These are phyloP conservation scores for Euphysa ruthae DNA, from an alignment of 30 jellyfish, hydroid and myxozoan species.

Conservation along the genomic window DNA sequence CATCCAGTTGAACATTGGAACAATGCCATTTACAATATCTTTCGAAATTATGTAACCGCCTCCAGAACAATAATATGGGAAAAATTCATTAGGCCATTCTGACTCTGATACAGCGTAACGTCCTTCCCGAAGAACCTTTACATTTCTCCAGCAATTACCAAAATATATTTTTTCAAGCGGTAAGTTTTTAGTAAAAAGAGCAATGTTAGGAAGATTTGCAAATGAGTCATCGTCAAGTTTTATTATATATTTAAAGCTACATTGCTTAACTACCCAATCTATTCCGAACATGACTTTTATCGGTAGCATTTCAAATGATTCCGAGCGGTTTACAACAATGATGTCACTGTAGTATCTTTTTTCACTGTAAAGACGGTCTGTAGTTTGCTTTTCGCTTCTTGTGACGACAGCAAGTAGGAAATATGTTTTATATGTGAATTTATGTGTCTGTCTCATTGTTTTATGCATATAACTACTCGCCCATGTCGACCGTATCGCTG, in stretches of 20 bases:
- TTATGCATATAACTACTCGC: too few species aligned
- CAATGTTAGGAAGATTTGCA: slow-evolving; percentile 7
- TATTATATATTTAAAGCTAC: not conserved
- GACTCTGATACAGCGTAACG: slow-evolving; percentile 25
- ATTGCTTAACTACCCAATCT: slow-evolving; percentile 4
- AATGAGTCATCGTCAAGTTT: slow-evolving; percentile 29
- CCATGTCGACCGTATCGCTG: too few species aligned
- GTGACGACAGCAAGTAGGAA: too few species aligned
- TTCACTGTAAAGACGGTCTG: too few species aligned
- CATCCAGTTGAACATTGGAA: slow-evolving; percentile 26
- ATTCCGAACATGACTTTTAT: slow-evolving; percentile 16
- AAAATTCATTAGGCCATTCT: slow-evolving; percentile 3
- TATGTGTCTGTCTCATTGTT: too few species aligned
- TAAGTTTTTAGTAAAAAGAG: not conserved
- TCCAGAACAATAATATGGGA: slow-evolving; percentile 31
- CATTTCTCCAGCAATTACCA: slow-evolving; percentile 1
- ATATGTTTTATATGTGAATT: too few species aligned
- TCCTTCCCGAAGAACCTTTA: slow-evolving; percentile 18
- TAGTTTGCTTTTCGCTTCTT: too few species aligned
- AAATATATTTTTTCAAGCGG: slow-evolving; percentile 4
- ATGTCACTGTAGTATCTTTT: too few species aligned
- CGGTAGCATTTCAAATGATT: too few species aligned
- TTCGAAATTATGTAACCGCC: slow-evolving; percentile 22
- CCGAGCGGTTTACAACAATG: too few species aligned
- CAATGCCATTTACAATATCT: slow-evolving; percentile 5